Evolutionary conservation across 2,113 vertebrate species (phyloP).

Genomic region (Gila orcuttii): DNA sequence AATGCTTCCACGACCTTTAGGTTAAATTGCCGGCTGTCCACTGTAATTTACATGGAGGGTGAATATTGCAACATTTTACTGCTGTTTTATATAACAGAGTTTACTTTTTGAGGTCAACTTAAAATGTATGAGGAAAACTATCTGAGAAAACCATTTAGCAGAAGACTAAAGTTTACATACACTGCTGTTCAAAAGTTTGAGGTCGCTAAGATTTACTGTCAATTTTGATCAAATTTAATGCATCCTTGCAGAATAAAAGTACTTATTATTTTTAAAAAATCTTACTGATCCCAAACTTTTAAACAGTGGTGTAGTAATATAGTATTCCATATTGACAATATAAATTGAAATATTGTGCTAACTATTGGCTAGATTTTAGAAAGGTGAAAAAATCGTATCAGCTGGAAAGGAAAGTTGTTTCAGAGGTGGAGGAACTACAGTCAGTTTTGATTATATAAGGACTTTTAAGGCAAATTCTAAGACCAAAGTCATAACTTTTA

Average conservation of each 20-base stretch:
- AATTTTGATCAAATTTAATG: too few relatives aligned
- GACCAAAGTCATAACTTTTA: constrained; percentile 19
- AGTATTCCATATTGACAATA: too few relatives aligned
- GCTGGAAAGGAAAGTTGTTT: not conserved
- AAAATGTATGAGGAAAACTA: not conserved
- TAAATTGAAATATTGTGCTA: too few relatives aligned
- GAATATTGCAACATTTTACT: constrained; percentile 7
- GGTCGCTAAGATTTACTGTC: too few relatives aligned
- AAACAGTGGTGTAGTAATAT: too few relatives aligned
- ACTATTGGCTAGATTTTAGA: not conserved
- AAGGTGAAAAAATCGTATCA: not conserved
- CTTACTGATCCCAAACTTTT: not conserved
- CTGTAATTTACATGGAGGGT: not conserved
- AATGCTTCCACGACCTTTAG: not conserved
- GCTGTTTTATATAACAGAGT: not conserved
- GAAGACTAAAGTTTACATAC: not conserved
- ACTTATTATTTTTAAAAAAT: too few relatives aligned
- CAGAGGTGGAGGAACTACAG: not conserved
- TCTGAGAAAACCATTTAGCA: not conserved
- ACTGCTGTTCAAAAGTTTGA: not conserved
- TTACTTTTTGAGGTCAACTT: not conserved
- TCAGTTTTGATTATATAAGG: not conserved
- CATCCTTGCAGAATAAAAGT: too few relatives aligned
- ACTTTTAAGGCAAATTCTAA: not conserved
- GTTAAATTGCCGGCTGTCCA: not conserved